Evolutionary conservation across 1,140 invertebrate species (phyloP).

Genomic region (Drosophila ananassae): DNA sequence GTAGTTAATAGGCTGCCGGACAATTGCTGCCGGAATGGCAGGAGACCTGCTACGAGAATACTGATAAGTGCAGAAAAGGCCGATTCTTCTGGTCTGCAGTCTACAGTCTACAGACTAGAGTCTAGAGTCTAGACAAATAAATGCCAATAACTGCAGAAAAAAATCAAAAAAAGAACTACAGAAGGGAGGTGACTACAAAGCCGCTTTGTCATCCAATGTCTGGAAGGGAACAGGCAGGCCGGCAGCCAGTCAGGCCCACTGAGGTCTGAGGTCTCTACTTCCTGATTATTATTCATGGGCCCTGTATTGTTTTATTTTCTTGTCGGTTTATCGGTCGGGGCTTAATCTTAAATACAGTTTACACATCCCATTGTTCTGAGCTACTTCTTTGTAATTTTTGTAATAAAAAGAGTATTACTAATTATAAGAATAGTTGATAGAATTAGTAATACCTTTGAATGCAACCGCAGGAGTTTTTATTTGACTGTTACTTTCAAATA

Average conservation of each 20-base stretch:
- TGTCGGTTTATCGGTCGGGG: slow-evolving; percentile 14
- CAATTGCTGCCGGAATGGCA: slow-evolving; percentile 60
- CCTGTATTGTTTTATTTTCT: slow-evolving; percentile 35
- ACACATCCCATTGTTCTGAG: no score
- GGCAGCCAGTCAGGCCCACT: no score
- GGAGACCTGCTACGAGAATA: slow-evolving; percentile 56
- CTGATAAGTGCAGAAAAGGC: slow-evolving; percentile 62
- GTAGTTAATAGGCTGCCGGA: slow-evolving; percentile 68
- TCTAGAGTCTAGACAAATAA: slow-evolving; percentile 39
- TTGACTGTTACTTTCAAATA: slow-evolving; percentile 38
- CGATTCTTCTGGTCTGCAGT: no score
- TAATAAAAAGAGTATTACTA: no score
- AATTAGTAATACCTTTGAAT: neutral
- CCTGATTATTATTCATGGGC: slow-evolving; percentile 65
- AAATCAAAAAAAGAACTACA: no score
- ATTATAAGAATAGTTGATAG: neutral
- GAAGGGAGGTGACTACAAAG: slow-evolving; percentile 37
- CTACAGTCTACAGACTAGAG: slow-evolving; percentile 28
- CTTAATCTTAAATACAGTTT: neutral
- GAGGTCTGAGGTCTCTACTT: slow-evolving; percentile 56
- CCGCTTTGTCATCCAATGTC: slow-evolving; percentile 63
- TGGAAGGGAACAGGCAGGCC: slow-evolving; percentile 45
- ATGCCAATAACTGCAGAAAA: slow-evolving; percentile 39
- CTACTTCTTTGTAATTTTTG: no score
- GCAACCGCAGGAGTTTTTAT: slow-evolving; percentile 33